Conservation (phyloP, 2,888 invertebrate species). For the Sarcophaga carnaria region DNA sequence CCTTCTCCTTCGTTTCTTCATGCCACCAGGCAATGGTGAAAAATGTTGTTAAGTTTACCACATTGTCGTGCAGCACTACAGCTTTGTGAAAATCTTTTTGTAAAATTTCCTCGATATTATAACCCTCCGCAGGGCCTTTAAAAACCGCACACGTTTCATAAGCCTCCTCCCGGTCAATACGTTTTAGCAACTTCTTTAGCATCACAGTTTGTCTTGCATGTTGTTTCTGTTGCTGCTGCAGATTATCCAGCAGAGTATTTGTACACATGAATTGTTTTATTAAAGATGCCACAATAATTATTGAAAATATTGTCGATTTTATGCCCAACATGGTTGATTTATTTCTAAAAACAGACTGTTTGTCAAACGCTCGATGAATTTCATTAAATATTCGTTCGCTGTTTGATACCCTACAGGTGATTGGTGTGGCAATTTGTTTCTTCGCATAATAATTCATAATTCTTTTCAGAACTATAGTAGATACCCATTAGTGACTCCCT, state of each 20-base stretch:
- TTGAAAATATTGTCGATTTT: conserved; percentile 18
- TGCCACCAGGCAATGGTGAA: conserved; percentile 39
- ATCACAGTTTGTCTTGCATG: neutral
- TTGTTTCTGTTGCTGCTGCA: neutral
- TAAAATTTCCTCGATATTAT: conserved; percentile 4
- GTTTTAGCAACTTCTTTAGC: neutral
- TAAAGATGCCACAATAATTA: conserved; percentile 23
- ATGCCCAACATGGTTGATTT: conserved; percentile 37
- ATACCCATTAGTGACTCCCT: fast-evolving
- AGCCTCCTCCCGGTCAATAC: conserved; percentile 15
- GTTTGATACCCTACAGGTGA: neutral
- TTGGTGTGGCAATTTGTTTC: neutral
- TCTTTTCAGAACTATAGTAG: too few species aligned
- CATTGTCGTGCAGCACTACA: neutral
- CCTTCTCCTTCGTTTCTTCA: neutral
- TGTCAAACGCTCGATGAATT: neutral
- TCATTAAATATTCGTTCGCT: conserved; percentile 18
- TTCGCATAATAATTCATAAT: too few species aligned
- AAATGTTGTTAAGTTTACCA: neutral
- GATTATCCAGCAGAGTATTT: neutral
- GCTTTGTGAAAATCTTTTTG: conserved; percentile 23
- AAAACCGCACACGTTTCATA: conserved; percentile 29
- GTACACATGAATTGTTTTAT: neutral
- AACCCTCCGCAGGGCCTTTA: neutral
- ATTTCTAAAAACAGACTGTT: conserved; percentile 46